Percentiles rank a stretch among this genome's conserved stretches.
These are phyloP conservation scores for Triplophysa rosa DNA, from an alignment of 2,113 vertebrate species.

Conservation along the genomic window DNA sequence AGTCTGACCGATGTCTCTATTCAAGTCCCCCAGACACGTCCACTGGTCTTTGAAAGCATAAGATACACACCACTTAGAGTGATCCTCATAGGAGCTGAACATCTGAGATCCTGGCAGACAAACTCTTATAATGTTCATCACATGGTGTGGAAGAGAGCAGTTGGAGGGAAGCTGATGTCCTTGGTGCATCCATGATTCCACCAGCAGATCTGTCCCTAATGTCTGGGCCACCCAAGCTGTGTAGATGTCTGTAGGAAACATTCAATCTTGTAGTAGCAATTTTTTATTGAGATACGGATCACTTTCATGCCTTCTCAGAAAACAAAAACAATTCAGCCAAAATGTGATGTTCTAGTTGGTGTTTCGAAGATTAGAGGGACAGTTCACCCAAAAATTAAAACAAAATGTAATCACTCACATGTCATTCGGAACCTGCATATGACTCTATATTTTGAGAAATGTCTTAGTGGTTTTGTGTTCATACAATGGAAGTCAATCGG, in stretches of 20 bases:
- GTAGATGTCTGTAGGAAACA: conserved; percentile 82
- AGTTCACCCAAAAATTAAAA: too few species aligned
- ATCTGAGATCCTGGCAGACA: conserved; percentile 58
- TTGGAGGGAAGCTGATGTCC: conserved; percentile 82
- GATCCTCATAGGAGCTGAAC: conserved; percentile 82
- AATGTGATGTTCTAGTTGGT: too few species aligned
- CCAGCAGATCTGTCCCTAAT: conserved; percentile 80
- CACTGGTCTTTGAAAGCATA: conserved; percentile 65
- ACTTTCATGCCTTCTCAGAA: too few species aligned
- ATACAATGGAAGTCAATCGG: too few species aligned
- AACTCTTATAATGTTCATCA: conserved; percentile 82
- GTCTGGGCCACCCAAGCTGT: conserved; percentile 86
- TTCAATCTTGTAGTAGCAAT: not conserved
- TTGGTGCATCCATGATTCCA: conserved; percentile 83
- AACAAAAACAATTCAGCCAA: too few species aligned
- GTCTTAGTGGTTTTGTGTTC: too few species aligned
- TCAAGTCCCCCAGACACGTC: conserved; percentile 89
- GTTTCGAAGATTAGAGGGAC: too few species aligned
- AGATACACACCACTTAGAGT: conserved; percentile 93
- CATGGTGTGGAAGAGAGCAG: conserved; percentile 85
- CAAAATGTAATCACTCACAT: too few species aligned
- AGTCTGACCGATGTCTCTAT: conserved; percentile 77
- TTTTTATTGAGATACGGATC: too few species aligned
- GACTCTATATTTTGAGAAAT: too few species aligned
- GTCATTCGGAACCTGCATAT: too few species aligned